Conservation (phyloP, 2,113 vertebrate genomes). For the Poeciliopsis retropinna region DNA sequence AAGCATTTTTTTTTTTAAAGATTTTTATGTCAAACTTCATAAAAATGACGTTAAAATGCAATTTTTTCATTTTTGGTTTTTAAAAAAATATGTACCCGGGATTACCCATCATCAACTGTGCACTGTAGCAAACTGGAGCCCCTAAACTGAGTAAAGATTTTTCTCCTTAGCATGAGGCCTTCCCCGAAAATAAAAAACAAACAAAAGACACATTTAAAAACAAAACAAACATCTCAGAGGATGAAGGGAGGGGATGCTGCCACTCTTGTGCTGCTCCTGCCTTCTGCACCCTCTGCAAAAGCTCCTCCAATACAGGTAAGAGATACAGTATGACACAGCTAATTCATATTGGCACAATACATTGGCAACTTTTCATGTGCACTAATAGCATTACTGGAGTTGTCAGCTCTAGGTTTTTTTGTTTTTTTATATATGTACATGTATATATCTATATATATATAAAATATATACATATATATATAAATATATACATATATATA, state of each 20-base stretch:
- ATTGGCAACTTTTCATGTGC: constrained; percentile 57
- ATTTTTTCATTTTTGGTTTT: constrained; percentile 83
- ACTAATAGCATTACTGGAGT: constrained; percentile 44
- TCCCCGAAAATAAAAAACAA: constrained; percentile 57
- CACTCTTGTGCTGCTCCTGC: constrained; percentile 59
- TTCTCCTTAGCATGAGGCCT: constrained; percentile 62
- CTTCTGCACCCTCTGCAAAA: constrained; percentile 62
- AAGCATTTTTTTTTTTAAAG: constrained; percentile 71
- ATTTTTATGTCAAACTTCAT: constrained; percentile 80
- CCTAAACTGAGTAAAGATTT: constrained; percentile 65
- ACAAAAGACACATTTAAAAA: constrained; percentile 21
- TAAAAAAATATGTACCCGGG: constrained; percentile 84
- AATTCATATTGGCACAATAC: constrained; percentile 70
- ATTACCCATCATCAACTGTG: constrained; percentile 80
- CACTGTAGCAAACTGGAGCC: constrained; percentile 77
- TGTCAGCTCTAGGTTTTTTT: constrained; percentile 59
- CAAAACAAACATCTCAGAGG: constrained; percentile 53
- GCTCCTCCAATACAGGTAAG: constrained; percentile 61
- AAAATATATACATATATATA: too few relatives aligned
- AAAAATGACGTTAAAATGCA: constrained; percentile 80
- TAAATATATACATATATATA: too few relatives aligned
- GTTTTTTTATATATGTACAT: too few relatives aligned
- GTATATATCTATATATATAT: too few relatives aligned
- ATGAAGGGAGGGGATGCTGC: constrained; percentile 67
- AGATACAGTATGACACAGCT: constrained; percentile 58